A percentile compares a stretch with the other conserved stretches of the same genome.
These are phyloP conservation scores for Lysandra bellargus DNA, from an alignment of 2,888 invertebrate genomes.

Conservation along the genomic window DNA sequence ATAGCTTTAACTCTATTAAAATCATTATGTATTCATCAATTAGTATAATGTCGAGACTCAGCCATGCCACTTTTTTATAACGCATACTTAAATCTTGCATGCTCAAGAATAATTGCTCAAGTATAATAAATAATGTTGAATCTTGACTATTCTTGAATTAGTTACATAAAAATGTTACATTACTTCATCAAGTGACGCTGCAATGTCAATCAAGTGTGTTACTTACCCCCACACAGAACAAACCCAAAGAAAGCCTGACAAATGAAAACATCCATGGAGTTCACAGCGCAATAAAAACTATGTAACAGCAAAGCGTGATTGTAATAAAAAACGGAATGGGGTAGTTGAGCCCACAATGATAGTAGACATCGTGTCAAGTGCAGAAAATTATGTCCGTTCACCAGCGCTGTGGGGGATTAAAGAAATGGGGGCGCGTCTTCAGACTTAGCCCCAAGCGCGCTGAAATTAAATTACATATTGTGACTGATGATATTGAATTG, in stretches of 20 bases:
- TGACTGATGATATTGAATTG: constrained; percentile 7
- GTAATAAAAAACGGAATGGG: constrained; percentile 69
- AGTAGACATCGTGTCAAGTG: constrained; percentile 73
- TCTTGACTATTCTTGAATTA: not conserved
- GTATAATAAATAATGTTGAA: no score
- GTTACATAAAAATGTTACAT: not conserved
- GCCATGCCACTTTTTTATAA: no score
- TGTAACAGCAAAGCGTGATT: constrained; percentile 52
- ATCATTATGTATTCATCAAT: no score
- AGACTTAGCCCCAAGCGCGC: constrained; percentile 53
- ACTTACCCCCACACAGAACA: not conserved
- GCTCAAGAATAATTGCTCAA: no score
- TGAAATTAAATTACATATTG: constrained; percentile 34
- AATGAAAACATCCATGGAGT: constrained; percentile 17
- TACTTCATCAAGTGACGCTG: no score
- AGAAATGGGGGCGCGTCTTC: constrained; percentile 72
- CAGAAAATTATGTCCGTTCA: constrained; percentile 80
- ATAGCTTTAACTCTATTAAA: no score
- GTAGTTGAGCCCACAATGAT: constrained; percentile 66
- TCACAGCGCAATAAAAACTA: constrained; percentile 39
- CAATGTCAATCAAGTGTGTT: not conserved
- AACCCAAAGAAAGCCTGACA: not conserved
- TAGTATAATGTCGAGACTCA: no score
- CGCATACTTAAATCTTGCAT: no score
- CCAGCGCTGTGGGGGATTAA: constrained; percentile 68